Evolutionary conservation across 1,140 invertebrate genomes (phyloP).

Genomic region (Procambarus virginalis): DNA sequence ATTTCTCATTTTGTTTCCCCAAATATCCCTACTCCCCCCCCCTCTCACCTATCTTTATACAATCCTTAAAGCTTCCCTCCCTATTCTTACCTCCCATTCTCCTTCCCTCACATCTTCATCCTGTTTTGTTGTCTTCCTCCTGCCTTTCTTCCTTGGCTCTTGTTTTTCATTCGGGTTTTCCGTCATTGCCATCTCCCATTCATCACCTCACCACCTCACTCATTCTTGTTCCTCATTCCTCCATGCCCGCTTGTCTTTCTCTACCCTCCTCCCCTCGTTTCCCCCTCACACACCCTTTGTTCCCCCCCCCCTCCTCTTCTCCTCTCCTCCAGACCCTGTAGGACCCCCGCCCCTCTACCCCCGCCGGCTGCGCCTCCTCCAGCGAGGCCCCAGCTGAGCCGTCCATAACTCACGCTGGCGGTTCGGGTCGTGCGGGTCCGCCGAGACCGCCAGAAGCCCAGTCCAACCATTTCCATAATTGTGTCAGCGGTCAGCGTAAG

Average conservation of each 20-base stretch:
- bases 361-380: background rate
- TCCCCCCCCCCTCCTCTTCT: background rate
- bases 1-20: no score
- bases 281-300: background rate
- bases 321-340: background rate
- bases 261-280: background rate
- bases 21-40: no score
- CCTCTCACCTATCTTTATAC: no score
- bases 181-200: background rate
- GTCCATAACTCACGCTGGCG: constrained; percentile 59
- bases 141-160: background rate
- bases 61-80: no score
- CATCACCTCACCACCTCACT: background rate
- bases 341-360: background rate
- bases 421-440: constrained; percentile 30
- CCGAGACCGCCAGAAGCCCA: constrained; percentile 58
- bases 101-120: background rate
- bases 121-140: background rate
- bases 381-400: constrained; percentile 5
- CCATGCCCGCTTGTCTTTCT: no score
- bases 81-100: no score
- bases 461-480: constrained; percentile 68
- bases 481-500: constrained; percentile 69
- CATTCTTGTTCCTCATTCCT: no score
- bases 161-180: background rate